Percentiles rank a stretch among this genome's conserved stretches.
These are phyloP conservation scores for Hypotaenidia philippensis DNA, from an alignment of 2,797 vertebrate species.

Conservation along the genomic window DNA sequence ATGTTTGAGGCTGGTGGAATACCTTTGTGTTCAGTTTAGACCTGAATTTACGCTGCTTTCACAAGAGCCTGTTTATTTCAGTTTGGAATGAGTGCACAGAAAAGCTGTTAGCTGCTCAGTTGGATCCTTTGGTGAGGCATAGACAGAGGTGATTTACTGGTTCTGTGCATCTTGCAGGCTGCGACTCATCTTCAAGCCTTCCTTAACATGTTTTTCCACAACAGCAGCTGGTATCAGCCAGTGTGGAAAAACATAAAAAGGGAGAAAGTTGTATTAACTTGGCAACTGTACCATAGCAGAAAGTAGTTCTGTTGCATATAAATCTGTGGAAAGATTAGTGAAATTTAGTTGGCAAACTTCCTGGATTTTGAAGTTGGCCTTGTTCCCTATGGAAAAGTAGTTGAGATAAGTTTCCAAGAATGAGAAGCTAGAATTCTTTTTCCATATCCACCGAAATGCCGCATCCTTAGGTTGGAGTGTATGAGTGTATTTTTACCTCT, in stretches of 20 bases:
- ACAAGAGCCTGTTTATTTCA: background rate
- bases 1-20: background rate
- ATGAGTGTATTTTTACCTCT: background rate
- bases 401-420: background rate
- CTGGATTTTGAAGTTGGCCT: background rate
- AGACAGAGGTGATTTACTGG: background rate
- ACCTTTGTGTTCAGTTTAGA: background rate
- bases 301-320: background rate
- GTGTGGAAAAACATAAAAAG: background rate
- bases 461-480: background rate
- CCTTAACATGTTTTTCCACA: background rate
- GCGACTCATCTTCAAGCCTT: background rate
- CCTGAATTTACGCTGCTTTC: background rate
- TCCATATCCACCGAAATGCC: background rate
- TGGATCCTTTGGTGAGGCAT: accelerated
- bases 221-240: background rate
- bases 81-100: background rate
- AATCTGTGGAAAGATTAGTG: background rate
- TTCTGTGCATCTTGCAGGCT: background rate
- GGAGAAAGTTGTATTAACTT: background rate
- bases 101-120: background rate
- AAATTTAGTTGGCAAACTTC: background rate
- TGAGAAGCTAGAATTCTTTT: background rate
- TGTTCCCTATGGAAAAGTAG: background rate
- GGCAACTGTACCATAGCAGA: background rate